These are phyloP conservation scores for Poecile montanus DNA, from an alignment of 2,797 vertebrate genomes.

Conservation along the genomic window DNA sequence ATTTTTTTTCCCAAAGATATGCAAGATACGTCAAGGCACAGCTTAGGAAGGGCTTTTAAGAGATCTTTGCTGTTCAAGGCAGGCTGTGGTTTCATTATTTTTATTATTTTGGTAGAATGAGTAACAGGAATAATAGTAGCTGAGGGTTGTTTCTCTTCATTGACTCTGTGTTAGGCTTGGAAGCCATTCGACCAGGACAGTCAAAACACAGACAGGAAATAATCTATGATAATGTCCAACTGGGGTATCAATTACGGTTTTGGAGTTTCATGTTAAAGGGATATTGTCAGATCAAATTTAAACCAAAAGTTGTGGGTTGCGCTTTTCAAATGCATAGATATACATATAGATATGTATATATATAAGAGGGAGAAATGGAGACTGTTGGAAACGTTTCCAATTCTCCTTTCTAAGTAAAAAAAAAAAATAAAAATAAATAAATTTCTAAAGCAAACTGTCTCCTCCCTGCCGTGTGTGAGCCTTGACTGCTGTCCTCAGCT, in stretches of 20 bases:
- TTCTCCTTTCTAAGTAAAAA: neutral
- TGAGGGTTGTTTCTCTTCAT: constrained; percentile 73
- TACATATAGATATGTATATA: neutral
- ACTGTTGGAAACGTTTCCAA: constrained; percentile 32
- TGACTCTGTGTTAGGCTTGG: constrained; percentile 72
- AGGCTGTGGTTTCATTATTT: constrained; percentile 71
- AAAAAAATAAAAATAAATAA: neutral
- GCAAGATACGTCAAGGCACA: neutral
- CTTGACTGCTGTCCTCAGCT: neutral
- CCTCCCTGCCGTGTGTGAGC: neutral
- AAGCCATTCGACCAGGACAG: constrained; percentile 74
- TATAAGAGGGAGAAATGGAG: neutral
- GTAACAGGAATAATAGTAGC: constrained; percentile 72
- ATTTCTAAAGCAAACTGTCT: constrained; percentile 36
- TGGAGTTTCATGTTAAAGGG: constrained; percentile 65
- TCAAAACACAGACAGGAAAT: constrained; percentile 78
- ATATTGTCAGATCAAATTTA: constrained; percentile 68
- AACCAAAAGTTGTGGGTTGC: constrained; percentile 45
- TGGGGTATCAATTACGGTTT: constrained; percentile 69
- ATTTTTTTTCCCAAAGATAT: constrained; percentile 29
- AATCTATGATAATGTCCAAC: constrained; percentile 73
- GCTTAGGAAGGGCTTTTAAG: constrained; percentile 49
- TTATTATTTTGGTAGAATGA: constrained; percentile 73
- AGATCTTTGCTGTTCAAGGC: constrained; percentile 48
- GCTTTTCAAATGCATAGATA: constrained; percentile 15